phyloP scores from a whole-genome alignment of 2,797 vertebrate species.

The Uromys caudimaculatus region DNA sequence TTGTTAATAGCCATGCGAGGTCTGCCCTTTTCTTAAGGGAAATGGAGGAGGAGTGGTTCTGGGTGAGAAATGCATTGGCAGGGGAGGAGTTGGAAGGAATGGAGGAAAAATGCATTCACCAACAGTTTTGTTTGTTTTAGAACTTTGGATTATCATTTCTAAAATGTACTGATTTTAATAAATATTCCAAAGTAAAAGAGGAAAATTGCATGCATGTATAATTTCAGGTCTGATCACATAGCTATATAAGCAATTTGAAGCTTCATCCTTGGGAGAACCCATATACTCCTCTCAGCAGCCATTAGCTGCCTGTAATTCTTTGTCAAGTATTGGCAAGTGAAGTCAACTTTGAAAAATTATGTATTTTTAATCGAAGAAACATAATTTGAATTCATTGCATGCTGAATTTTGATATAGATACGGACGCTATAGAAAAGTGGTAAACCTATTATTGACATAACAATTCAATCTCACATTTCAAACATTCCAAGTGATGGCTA shows the following conservation, averaged over 20 bases:
- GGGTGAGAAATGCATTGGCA: too few relatives aligned
- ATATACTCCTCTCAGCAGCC: background rate
- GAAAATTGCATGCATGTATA: background rate
- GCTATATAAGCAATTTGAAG: too few relatives aligned
- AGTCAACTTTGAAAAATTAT: background rate
- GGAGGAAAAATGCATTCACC: too few relatives aligned
- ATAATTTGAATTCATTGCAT: background rate
- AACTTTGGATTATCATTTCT: background rate
- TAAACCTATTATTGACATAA: background rate
- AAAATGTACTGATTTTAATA: conserved; percentile 29
- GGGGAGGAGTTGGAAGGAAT: too few relatives aligned
- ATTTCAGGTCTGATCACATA: background rate
- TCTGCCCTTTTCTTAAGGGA: too few relatives aligned
- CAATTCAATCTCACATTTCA: background rate
- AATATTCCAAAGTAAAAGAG: conserved; percentile 13
- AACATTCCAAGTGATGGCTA: background rate
- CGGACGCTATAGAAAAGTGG: background rate
- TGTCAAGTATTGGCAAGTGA: background rate
- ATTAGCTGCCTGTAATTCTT: background rate
- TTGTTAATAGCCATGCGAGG: too few relatives aligned
- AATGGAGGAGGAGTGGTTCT: too few relatives aligned
- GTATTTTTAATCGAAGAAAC: background rate
- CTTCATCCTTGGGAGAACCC: background rate
- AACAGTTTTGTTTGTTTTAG: conserved; percentile 32
- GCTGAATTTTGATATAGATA: background rate